Evolutionary conservation across 2,888 invertebrate genomes (phyloP), one percentile per base, ranked within the genome.

Genomic region (Yponomeuta malinellus): DNA sequence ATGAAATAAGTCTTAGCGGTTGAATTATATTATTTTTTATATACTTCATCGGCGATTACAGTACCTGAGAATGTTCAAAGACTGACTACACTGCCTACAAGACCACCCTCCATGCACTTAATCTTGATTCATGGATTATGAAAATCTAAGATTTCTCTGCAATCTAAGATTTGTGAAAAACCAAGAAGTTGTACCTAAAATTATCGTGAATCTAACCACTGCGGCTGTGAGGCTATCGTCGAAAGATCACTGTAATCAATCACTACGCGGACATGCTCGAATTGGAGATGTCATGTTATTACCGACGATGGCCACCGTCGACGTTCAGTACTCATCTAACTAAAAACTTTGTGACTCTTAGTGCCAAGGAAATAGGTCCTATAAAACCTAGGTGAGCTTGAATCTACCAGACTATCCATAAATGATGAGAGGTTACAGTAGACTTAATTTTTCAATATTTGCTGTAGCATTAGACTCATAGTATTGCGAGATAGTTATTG

Each of bases 181-280:
- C 15, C 15, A 59, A 59, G 12, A 59, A 59, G 5, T 15, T 5
- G 52, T 59, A 43, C 8, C 43, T 43, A 59, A 59, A 59, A 59
- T 59, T 59, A 59, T 15, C 52, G 52, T 59, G 52, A 59, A 59
- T 59, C 52, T 15, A 59, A 59, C 52, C 52, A 12, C 52, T 15
- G 15, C 4, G 15, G 15, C 52, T 59, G 52, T 59, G 15, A 3
- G 52, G 52, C 52, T 59, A 59, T 59, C 15, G 15, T 59, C 15
- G 52, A 59, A 59, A 59, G 15, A 59, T 59, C 52, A 59, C 52
- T 59, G 52, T 59, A 59, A 59, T 59, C 52, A 59, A 59, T 59
- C 2, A 59, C 15, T 59, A 59, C 52, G 52, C 52, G 52, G 52
- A 59, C 52, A 59, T 15, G 52, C 52, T 15, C 52, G 15, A 15